Conservation (phyloP, 1,140 invertebrate species). For the Euwallacea similis region DNA sequence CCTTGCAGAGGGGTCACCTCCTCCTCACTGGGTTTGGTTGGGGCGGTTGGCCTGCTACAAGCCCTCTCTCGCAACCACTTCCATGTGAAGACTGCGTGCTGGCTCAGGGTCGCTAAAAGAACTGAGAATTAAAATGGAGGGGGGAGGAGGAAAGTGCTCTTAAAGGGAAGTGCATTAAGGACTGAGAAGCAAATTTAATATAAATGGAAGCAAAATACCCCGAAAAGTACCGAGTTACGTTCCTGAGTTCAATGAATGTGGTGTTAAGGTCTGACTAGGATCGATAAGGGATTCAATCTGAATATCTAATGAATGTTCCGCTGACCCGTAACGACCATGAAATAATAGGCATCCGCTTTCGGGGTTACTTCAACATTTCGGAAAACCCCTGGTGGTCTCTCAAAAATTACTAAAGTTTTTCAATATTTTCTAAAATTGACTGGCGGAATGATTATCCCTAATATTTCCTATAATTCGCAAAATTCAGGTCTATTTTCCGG, state of each 20-base stretch:
- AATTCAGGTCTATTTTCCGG: no score
- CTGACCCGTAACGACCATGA: no score
- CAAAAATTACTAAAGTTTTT: no score
- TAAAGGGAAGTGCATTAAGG: neutral
- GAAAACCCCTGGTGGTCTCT: no score
- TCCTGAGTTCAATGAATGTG: no score
- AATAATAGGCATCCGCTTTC: no score
- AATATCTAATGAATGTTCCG: neutral
- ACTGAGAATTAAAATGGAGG: constrained; percentile 52
- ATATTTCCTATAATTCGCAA: no score
- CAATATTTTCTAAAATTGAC: no score
- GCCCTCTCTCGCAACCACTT: constrained; percentile 65
- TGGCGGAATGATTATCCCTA: no score
- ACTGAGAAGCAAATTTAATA: neutral
- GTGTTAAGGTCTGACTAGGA: no score
- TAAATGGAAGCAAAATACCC: neutral
- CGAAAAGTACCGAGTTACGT: neutral
- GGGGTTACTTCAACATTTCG: no score
- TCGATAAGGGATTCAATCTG: no score
- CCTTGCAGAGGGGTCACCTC: constrained; percentile 64
- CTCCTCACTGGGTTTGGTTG: constrained; percentile 50
- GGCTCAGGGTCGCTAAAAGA: constrained; percentile 67
- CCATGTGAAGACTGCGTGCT: constrained; percentile 72
- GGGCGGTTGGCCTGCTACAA: constrained; percentile 55
- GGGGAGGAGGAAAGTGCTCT: neutral